Evolutionary conservation across 2,113 vertebrate genomes (phyloP).

Genomic region (Gasterosteus aculeatus): DNA sequence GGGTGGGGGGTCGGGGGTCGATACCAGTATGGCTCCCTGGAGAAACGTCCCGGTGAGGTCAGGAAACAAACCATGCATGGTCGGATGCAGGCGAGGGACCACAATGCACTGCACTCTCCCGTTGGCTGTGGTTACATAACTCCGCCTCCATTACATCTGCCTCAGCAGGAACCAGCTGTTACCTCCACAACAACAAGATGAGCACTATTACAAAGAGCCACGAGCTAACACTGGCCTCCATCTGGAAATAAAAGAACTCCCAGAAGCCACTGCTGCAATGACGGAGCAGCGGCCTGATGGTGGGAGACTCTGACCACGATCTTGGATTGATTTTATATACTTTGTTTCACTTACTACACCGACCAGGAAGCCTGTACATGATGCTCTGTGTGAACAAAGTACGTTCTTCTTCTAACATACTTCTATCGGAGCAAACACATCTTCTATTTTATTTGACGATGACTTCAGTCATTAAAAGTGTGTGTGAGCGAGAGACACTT

Average conservation of each 20-base stretch:
- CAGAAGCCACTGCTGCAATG: slow-evolving; percentile 7
- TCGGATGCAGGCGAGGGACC: background rate
- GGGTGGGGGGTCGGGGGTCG: no score
- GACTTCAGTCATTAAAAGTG: background rate
- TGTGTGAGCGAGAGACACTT: no score
- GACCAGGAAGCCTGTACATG: background rate
- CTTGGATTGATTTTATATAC: background rate
- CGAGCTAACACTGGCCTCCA: background rate
- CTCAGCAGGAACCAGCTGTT: slow-evolving; percentile 15
- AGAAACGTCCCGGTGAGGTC: background rate
- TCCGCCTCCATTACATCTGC: slow-evolving; percentile 16
- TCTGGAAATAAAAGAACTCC: background rate
- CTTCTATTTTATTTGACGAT: background rate
- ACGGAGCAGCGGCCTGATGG: slow-evolving; percentile 13
- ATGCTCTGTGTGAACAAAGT: background rate
- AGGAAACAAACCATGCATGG: background rate
- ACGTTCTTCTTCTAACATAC: background rate
- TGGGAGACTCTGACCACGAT: slow-evolving; percentile 32
- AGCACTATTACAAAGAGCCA: background rate
- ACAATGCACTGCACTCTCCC: slow-evolving; percentile 14
- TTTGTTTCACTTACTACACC: background rate
- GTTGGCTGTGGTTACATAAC: slow-evolving; percentile 26
- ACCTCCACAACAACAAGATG: background rate
- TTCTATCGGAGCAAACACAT: background rate
- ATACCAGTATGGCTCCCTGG: background rate